Evolutionary conservation across 2,113 vertebrate genomes (phyloP), one percentile per base, ranked within the genome.

Genomic region (Catharus minimus): DNA sequence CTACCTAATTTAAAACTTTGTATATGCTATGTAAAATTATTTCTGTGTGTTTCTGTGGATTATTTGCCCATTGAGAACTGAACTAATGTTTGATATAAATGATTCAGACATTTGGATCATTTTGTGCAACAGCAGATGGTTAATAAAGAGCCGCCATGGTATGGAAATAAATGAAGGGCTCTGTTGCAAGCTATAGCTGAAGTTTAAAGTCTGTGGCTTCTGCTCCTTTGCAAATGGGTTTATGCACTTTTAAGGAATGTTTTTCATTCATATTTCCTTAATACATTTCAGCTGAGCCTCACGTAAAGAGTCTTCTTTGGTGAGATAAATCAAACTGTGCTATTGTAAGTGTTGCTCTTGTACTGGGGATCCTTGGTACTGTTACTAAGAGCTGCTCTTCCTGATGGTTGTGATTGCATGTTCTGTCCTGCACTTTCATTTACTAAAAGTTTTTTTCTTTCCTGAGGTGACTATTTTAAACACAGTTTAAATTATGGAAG

Each of bases 11-110:
- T 90, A 46, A 94, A 90, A 89, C 79, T 91, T 93, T 91, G 22
- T 38, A 96, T 94, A 93, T 77, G 71, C 52, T 95, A 75, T 79
- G 86, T 86, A 57, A 92, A 87, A 95, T 88, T 94, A 84, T 75
- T 88, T 65, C 62, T 80, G 2, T 86, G 33, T 44, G 23, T 94
- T 91, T 93, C 49, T 73, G 67, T 19, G 67, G 69, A 78, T 73
- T 91, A 49, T 94, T 92, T 95, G 58, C 79, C 92, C 62, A 65
- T 52, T 62, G 80, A 84, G 38, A 74, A 71, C 62, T 67, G 85
- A 94, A 91, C 33, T 82, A 64, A 86, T 86, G 72, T 78, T 96
- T 86, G 19, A 81, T 86, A 26, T 74, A 67, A 79, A 28, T 64
- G 56, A 60, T 86, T 92, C n/a, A 94, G 77, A 88, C 32, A 62